Percentiles rank a stretch among this genome's conserved stretches.
phyloP scores from a whole-genome alignment of 2,113 vertebrate species.

The Noturus placidus region DNA sequence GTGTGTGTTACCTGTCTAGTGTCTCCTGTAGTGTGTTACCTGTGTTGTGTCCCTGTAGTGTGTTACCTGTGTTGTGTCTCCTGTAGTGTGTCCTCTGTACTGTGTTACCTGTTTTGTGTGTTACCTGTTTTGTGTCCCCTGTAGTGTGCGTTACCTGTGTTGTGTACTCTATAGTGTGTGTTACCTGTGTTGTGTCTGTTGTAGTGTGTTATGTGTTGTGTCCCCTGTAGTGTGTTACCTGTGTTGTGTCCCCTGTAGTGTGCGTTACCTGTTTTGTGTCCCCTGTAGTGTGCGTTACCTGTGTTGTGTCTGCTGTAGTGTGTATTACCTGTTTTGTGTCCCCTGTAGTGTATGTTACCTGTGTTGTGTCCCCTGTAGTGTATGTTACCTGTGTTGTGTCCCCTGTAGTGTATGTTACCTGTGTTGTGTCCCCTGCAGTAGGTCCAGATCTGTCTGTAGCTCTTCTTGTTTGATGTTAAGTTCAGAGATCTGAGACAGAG shows the following conservation, averaged over 20 bases:
- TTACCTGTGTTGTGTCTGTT: background rate
- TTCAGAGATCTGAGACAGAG: conserved; percentile 86
- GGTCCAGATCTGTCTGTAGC: conserved; percentile 83
- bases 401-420: conserved; percentile 58
- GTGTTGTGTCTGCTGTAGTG: background rate
- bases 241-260: background rate
- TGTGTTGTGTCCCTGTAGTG: background rate
- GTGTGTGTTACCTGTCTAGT: background rate
- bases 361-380: background rate
- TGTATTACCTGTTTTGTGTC: background rate
- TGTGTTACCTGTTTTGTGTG: background rate
- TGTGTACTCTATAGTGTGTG: background rate
- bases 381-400: conserved; percentile 13
- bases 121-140: background rate
- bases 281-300: background rate
- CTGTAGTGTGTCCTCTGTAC: too few relatives aligned
- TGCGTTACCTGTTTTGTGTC: background rate
- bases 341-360: conserved; percentile 8
- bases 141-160: background rate
- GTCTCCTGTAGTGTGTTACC: background rate
- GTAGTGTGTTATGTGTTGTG: background rate
- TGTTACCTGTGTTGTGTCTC: background rate
- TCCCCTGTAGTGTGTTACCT: background rate
- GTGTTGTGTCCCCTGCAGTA: conserved; percentile 71
- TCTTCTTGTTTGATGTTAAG: conserved; percentile 86